phyloP scores from a whole-genome alignment of 2,888 invertebrate genomes.

The Protula sp. region DNA sequence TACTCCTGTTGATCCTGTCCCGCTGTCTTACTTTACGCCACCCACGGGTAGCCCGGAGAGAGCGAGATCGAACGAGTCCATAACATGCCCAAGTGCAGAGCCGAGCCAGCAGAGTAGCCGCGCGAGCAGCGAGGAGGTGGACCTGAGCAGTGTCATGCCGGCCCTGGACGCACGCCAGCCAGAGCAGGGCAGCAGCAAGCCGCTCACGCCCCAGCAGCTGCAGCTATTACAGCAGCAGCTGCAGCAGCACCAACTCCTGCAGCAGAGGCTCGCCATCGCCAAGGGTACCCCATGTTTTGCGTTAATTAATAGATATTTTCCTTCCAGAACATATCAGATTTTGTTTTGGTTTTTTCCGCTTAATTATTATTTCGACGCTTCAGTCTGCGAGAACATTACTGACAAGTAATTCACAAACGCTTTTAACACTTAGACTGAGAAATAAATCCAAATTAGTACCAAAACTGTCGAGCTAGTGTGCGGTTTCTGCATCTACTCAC shows the following conservation, averaged over 20 bases:
- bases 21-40: background rate
- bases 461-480: too few relatives aligned
- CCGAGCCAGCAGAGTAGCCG: background rate
- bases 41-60: background rate
- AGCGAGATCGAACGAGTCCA: background rate
- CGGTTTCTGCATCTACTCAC: too few relatives aligned
- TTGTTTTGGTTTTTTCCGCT: too few relatives aligned
- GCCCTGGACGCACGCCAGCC: background rate
- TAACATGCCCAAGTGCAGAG: background rate
- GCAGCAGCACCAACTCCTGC: conserved; percentile 25
- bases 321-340: too few relatives aligned
- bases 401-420: too few relatives aligned
- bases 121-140: conserved; percentile 21
- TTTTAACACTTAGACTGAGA: too few relatives aligned
- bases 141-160: conserved; percentile 17
- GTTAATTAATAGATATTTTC: too few relatives aligned
- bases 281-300: too few relatives aligned
- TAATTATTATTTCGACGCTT: too few relatives aligned
- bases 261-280: background rate
- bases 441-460: too few relatives aligned
- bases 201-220: conserved; percentile 28
- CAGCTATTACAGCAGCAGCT: conserved; percentile 27
- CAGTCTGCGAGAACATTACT: too few relatives aligned
- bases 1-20: background rate
- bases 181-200: background rate